A percentile compares a stretch with the other conserved stretches of the same genome.
phyloP scores from a whole-genome alignment of 1,140 invertebrate genomes.

The Bombus sibiricus region DNA sequence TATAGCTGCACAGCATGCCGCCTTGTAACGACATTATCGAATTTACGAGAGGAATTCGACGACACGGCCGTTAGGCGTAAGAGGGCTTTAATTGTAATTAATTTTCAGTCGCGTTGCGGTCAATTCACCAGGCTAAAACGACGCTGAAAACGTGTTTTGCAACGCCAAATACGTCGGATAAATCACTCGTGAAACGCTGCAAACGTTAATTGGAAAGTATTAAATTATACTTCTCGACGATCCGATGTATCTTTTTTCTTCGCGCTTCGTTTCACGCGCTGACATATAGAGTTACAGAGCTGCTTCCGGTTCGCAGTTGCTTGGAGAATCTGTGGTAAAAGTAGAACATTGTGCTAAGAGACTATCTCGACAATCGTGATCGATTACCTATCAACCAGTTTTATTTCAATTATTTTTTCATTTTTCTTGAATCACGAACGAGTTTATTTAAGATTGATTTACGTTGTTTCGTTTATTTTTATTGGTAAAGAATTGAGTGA shows the following conservation, averaged over 20 bases:
- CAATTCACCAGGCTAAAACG: not conserved
- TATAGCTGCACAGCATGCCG: constrained; percentile 45
- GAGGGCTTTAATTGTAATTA: constrained; percentile 54
- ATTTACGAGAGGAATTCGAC: constrained; percentile 52
- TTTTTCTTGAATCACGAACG: too few relatives aligned
- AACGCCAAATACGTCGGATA: not conserved
- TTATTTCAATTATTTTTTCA: too few relatives aligned
- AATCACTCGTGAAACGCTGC: not conserved
- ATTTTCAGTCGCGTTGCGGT: constrained; percentile 48
- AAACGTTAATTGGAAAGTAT: constrained; percentile 20
- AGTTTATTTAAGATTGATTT: too few relatives aligned
- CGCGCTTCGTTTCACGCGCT: not conserved
- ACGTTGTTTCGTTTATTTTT: too few relatives aligned
- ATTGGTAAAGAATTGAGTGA: too few relatives aligned
- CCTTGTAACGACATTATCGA: constrained; percentile 39
- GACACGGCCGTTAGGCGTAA: constrained; percentile 34
- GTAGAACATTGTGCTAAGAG: not conserved
- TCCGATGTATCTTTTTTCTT: not conserved
- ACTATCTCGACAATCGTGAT: not conserved
- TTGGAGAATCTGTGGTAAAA: not conserved
- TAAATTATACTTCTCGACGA: constrained; percentile 9
- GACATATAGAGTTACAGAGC: not conserved
- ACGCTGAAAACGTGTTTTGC: constrained; percentile 11
- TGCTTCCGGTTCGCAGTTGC: not conserved
- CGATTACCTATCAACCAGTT: not conserved